These are phyloP conservation scores for Euphonia xanthogaster DNA, from an alignment of 2,797 vertebrate species.

Conservation along the genomic window DNA sequence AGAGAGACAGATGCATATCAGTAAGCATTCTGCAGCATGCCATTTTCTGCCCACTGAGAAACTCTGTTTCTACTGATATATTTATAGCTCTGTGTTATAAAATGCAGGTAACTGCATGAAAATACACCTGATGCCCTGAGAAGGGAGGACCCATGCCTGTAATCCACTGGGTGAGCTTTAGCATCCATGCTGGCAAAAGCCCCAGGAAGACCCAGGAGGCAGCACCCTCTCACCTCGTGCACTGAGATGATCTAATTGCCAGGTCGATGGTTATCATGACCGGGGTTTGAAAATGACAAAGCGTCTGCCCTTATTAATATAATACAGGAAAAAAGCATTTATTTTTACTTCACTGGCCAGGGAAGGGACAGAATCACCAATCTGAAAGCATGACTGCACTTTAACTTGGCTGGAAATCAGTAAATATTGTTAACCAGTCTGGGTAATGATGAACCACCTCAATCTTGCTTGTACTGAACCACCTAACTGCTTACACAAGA, in stretches of 20 bases:
- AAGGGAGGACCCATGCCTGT: background rate
- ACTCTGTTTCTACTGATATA: background rate
- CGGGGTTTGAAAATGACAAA: background rate
- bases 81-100: background rate
- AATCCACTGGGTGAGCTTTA: background rate
- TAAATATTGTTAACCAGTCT: background rate
- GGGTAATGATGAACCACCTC: background rate
- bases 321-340: background rate
- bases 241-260: background rate
- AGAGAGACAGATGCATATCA: background rate
- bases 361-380: background rate
- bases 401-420: background rate
- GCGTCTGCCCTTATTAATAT: fast-evolving
- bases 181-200: background rate
- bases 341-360: background rate
- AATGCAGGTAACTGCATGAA: background rate
- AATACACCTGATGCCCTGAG: background rate
- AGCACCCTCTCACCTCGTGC: background rate
- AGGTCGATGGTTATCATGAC: background rate
- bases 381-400: background rate
- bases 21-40: background rate
- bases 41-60: background rate
- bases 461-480: background rate
- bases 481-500: background rate
- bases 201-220: background rate